Evolutionary conservation across 2,113 vertebrate species (phyloP), one percentile per base, ranked within the genome.

Genomic region (Oriolus oriolus): DNA sequence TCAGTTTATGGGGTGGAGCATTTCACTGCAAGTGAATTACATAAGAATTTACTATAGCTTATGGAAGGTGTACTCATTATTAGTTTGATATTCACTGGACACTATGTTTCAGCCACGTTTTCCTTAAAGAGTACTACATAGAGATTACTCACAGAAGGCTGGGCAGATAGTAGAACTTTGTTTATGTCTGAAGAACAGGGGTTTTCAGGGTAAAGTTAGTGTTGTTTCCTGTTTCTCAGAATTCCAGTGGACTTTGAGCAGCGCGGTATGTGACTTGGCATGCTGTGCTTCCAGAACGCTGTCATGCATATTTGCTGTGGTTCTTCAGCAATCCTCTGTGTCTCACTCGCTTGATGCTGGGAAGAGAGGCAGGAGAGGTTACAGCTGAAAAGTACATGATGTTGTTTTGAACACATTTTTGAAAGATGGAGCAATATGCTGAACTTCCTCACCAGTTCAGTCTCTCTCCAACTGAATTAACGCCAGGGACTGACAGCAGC

Each of bases 351-450:
- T 65, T 68, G 69, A 56, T 57, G 26, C 68, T 84, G 60, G 52
- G 52, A 78, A 78, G 42, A 78, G 16, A 95, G 35, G 44, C 68
- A 63, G 73, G 50, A 90, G 47, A 81, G 26, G 22, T 91, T 94
- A 79, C n/a, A 88, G 50, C 59, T 86, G 71, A 70, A 93, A 95
- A 93, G 88, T 22, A 78, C 69, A 60, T 33, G 41, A 57, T 71
- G 64, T 89, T 96, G 68, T 93, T 94, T 93, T 60, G 64, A 89
- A 76, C 65, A 53, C 10, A 42, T 45, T 94, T 96, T 86, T 95
- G 73, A 66, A 92, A 89, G 69, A 47, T 26, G 39, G 30, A 95
- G 23, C 0, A 5, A 52, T 78, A 60, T 45, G 60, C 49, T 75
- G 44, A 93, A 82, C 80, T 71, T 92, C 11, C 44, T 90, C 26